These are phyloP conservation scores for Plecotus auritus DNA, from an alignment of 2,113 vertebrate species.

Conservation along the genomic window DNA sequence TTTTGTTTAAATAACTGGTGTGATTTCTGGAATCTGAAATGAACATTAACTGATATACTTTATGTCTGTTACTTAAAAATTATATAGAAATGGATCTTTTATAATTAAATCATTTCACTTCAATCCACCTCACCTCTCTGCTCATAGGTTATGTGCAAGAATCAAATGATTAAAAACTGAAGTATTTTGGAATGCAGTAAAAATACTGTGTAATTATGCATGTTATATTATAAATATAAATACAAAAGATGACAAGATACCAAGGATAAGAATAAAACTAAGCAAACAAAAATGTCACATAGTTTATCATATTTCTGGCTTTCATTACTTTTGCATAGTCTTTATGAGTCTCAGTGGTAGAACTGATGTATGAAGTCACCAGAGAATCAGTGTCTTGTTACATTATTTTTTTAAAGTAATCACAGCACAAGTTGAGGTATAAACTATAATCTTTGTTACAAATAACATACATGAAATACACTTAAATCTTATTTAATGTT, in stretches of 20 bases:
- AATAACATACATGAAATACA: slow-evolving; percentile 19
- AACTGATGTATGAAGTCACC: slow-evolving; percentile 9
- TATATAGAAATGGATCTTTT: not conserved
- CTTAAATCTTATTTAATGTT: slow-evolving; percentile 40
- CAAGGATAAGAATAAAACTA: not conserved
- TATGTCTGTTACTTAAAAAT: not conserved
- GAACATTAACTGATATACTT: not conserved
- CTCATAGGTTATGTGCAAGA: not conserved
- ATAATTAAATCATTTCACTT: not conserved
- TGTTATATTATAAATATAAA: not conserved
- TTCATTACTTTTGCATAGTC: slow-evolving; percentile 16
- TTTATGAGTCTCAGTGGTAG: not conserved
- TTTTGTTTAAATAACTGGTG: not conserved
- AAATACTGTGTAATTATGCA: not conserved
- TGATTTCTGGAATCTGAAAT: not conserved
- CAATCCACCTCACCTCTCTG: not conserved
- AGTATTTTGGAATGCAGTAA: not conserved
- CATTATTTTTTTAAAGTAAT: slow-evolving; percentile 33
- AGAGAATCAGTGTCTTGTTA: not conserved
- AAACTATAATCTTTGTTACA: slow-evolving; percentile 35
- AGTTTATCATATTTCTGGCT: not conserved
- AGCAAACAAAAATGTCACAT: not conserved
- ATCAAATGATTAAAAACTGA: not conserved
- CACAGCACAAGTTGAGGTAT: not conserved
- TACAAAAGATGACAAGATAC: not conserved